Conservation (phyloP, 2,797 vertebrate species). For the Diglossa cyanea region DNA sequence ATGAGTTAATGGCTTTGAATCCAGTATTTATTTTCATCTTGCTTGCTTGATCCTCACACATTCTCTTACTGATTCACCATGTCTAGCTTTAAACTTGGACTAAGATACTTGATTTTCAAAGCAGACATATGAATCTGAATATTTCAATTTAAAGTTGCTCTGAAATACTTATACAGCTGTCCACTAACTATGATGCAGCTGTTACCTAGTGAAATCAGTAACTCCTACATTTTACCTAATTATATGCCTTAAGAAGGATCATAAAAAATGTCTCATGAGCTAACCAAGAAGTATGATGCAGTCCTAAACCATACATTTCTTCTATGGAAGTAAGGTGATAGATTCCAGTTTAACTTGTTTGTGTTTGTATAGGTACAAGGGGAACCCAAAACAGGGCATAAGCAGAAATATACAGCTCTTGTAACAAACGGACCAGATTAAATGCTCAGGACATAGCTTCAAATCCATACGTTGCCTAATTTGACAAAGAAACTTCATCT, state of each 20-base stretch:
- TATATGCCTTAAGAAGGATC: not conserved
- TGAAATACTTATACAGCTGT: not conserved
- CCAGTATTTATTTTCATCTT: not conserved
- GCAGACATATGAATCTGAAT: not conserved
- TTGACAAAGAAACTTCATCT: not conserved
- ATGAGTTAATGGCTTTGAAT: not conserved
- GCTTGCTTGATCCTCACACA: fast-evolving
- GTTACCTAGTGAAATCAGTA: not conserved
- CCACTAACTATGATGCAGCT: not conserved
- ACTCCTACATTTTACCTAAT: not conserved
- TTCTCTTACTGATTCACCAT: not conserved
- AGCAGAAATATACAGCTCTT: not conserved
- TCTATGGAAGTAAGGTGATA: not conserved
- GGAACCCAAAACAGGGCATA: not conserved
- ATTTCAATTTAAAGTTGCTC: not conserved
- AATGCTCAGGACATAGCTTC: not conserved
- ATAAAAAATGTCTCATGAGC: not conserved
- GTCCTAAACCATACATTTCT: not conserved
- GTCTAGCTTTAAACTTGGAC: not conserved
- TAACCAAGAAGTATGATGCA: not conserved
- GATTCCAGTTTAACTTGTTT: not conserved
- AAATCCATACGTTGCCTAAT: not conserved
- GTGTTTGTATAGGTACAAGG: not conserved
- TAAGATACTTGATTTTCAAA: not conserved
- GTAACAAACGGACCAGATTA: not conserved